Conservation (phyloP, 2,888 invertebrate species). For the Monopis laevigella region DNA sequence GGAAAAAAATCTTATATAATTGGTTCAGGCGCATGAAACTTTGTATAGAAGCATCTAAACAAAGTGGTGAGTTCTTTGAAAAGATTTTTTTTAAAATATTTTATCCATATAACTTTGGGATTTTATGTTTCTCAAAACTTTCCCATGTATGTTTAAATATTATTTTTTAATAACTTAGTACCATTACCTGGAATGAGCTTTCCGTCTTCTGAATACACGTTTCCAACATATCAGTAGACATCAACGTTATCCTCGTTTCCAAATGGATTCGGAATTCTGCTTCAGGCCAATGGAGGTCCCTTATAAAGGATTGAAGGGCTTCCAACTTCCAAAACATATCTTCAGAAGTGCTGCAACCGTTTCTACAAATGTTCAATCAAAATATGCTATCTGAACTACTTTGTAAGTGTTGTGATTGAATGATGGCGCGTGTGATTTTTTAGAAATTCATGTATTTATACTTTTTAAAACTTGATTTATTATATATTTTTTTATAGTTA, state of each 20-base stretch:
- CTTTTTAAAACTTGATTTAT: too few relatives aligned
- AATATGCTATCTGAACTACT: too few relatives aligned
- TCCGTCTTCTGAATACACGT: constrained; percentile 94
- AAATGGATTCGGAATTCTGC: constrained; percentile 96
- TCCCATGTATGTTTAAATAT: too few relatives aligned
- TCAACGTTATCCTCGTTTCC: constrained; percentile 94
- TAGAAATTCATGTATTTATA: too few relatives aligned
- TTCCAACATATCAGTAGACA: constrained; percentile 99
- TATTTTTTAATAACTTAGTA: background rate
- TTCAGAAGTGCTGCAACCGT: constrained; percentile 98
- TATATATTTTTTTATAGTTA: too few relatives aligned
- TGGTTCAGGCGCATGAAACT: background rate
- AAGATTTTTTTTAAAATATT: too few relatives aligned
- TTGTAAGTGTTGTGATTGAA: too few relatives aligned
- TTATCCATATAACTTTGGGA: too few relatives aligned
- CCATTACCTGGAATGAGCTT: constrained; percentile 76
- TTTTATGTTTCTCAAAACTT: too few relatives aligned
- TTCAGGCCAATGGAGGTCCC: constrained; percentile 99
- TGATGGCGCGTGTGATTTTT: too few relatives aligned
- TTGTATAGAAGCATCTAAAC: background rate
- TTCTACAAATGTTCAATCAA: constrained; percentile 68
- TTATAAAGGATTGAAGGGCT: constrained; percentile 96
- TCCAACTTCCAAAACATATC: constrained; percentile 99
- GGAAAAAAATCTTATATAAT: background rate
- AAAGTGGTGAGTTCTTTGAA: background rate